Base-by-base conservation (phyloP, 1,140 invertebrate species). In the Polypedilum pembai region DNA sequence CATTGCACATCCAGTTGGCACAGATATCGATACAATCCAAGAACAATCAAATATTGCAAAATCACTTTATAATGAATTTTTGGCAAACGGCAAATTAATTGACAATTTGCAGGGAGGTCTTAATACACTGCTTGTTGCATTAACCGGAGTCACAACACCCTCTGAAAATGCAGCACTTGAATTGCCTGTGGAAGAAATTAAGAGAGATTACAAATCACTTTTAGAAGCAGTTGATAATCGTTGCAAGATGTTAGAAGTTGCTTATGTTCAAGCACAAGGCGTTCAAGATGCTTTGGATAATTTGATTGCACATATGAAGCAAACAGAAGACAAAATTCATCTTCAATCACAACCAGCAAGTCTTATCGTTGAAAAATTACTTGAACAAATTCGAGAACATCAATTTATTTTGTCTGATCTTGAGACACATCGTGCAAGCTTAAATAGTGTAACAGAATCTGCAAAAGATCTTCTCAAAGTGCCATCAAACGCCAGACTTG, bases 251-350 rank as follows among this genome's bases (percentile, higher is more conserved):
- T 83, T 98, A 72, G 94, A 98, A 77, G 91, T 91, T 0, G 94
- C 94, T 0, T 84, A 98, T 41, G 89, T 96, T 4, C 93, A 96
- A 81, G 94, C 93, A 74, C 95, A 98, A 83, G 94, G 93, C n/a
- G 90, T 98, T 10, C 93, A 96, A 81, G 94, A 96, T 81, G 93
- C 94, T 8, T 85, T 97, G 0, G 94, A 97, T 78, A 88, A 90
- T 74, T 86, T 98, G 8, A 88, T 92, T 5, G 82, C 85, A 66
- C 98, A 95, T 94, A 83, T 98, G 45, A 91, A 90, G 75, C 89
- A 91, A 76, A 90, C 91, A 7, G 94, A 98, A 80, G 89, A 87
- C 76, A 89, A 91, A 78, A 89, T 92, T 80, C 94, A 94, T 88
- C 89, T 86, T 21, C 87, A 90, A 76, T 86, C 88, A 76, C 88